Evolutionary conservation across 2,797 vertebrate genomes (phyloP).

Genomic region (Tadarida brasiliensis): DNA sequence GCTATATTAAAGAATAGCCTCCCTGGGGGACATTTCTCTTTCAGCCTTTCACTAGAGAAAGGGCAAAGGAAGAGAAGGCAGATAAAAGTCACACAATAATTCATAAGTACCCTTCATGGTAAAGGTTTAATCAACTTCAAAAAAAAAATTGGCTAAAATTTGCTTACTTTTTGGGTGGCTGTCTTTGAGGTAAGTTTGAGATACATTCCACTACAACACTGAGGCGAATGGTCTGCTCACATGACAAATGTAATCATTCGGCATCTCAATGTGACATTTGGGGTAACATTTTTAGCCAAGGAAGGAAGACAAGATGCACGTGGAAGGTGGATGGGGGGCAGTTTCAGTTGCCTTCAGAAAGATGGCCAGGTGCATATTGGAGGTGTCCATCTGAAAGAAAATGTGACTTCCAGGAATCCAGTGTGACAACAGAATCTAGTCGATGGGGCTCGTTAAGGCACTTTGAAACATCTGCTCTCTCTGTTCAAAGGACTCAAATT

Average conservation of each 20-base stretch:
- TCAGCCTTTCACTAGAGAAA: not conserved
- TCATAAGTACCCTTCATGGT: not conserved
- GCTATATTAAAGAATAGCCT: not conserved
- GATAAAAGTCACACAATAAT: not conserved
- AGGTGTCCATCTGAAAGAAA: conserved; percentile 22
- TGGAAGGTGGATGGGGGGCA: too few species aligned
- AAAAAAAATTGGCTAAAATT: not conserved
- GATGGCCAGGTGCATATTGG: not conserved
- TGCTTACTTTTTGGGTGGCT: not conserved
- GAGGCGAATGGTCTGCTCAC: not conserved
- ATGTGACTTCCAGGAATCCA: conserved; percentile 40
- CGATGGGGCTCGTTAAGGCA: conserved; percentile 77
- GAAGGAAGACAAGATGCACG: not conserved
- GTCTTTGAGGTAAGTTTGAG: not conserved
- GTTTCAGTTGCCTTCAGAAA: not conserved
- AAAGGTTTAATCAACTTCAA: not conserved
- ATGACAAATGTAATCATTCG: not conserved
- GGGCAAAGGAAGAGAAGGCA: not conserved
- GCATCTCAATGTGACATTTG: accelerated
- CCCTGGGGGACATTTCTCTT: not conserved
- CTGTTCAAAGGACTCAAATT: conserved; percentile 49
- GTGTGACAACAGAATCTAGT: conserved; percentile 26
- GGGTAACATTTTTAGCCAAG: not conserved
- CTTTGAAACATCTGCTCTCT: conserved; percentile 77
- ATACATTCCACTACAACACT: not conserved